Evolutionary conservation across 2,797 vertebrate species (phyloP).

Genomic region (Xiphophorus birchmanni): DNA sequence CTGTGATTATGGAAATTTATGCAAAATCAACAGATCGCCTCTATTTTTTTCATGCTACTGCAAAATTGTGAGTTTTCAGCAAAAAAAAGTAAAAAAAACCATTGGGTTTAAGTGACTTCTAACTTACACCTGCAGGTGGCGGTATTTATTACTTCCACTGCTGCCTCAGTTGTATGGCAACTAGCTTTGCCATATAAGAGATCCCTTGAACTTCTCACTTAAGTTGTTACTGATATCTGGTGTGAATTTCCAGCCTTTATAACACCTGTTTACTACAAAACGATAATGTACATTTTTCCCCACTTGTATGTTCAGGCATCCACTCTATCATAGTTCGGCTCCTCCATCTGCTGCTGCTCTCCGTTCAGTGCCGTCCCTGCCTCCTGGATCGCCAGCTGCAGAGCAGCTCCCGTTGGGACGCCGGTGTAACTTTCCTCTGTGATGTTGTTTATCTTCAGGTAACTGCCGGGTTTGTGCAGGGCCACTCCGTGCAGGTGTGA

Average conservation of each 20-base stretch:
- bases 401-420: slow-evolving; percentile 74
- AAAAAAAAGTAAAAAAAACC: no score
- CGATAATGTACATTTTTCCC: background rate
- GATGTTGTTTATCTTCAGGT: slow-evolving; percentile 75
- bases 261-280: background rate
- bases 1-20: no score
- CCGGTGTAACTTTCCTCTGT: slow-evolving; percentile 70
- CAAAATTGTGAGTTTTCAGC: no score
- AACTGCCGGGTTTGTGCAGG: slow-evolving; percentile 76
- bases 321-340: background rate
- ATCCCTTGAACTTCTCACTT: background rate
- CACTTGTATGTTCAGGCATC: background rate
- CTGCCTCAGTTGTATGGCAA: background rate
- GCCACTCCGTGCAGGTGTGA: slow-evolving; percentile 80
- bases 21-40: no score
- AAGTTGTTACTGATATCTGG: background rate
- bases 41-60: no score
- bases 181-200: background rate
- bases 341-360: background rate
- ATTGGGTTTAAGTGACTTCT: background rate
- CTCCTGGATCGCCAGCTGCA: slow-evolving; percentile 74
- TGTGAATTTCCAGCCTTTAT: background rate
- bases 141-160: background rate
- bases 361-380: slow-evolving; percentile 44
- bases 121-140: background rate